Percentiles rank a stretch among this genome's conserved stretches.
Conservation (phyloP, 1,140 invertebrate species). For the Chironomus striatipennis region DNA sequence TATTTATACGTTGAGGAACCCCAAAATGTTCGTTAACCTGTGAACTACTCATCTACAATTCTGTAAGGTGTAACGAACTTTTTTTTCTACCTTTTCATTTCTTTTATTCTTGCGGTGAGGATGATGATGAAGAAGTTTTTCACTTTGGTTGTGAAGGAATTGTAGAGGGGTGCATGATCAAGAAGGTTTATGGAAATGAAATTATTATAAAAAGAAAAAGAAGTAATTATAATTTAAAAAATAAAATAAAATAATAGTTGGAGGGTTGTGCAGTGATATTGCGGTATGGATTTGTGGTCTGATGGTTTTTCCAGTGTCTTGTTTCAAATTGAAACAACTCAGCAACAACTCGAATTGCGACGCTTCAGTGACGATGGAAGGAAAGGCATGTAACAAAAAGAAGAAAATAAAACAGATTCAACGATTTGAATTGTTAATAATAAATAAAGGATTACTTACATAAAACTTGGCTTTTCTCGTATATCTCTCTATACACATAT, state of each 20-base stretch:
- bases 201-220: neutral
- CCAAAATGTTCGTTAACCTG: no score
- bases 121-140: no score
- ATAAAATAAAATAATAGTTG: neutral
- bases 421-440: slow-evolving; percentile 21
- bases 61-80: no score
- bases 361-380: slow-evolving; percentile 15
- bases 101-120: no score
- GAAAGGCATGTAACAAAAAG: neutral
- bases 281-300: slow-evolving; percentile 19
- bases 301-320: slow-evolving; percentile 17
- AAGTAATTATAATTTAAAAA: slow-evolving; percentile 1
- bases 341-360: neutral
- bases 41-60: no score
- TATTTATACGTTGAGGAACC: neutral
- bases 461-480: slow-evolving; percentile 15
- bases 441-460: slow-evolving; percentile 22
- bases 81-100: no score
- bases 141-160: no score
- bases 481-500: no score
- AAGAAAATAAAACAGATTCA: neutral
- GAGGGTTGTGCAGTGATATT: slow-evolving; percentile 20
- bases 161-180: no score
- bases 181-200: no score
- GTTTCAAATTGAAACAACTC: slow-evolving; percentile 4